phyloP scores from a whole-genome alignment of 2,113 vertebrate species.

The Lagopus muta region DNA sequence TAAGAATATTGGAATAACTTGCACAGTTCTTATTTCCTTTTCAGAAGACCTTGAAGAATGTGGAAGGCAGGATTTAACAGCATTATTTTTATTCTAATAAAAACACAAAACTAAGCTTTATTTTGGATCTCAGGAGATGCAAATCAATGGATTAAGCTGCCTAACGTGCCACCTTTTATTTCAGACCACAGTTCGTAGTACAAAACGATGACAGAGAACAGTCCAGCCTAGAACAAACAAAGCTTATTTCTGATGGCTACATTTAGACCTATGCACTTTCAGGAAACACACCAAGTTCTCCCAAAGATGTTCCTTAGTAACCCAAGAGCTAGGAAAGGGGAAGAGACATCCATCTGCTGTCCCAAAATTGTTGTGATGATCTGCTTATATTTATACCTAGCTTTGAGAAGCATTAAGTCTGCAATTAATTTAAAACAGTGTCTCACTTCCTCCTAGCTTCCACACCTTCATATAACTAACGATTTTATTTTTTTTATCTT shows the following conservation, averaged over 20 bases:
- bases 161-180: rapidly evolving
- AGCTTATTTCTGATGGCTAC: not conserved
- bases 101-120: not conserved
- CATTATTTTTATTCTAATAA: not conserved
- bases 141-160: not conserved
- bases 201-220: not conserved
- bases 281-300: constrained; percentile 11
- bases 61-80: not conserved
- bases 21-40: not conserved
- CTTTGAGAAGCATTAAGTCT: not conserved
- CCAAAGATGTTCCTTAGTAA: not conserved
- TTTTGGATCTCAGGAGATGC: not conserved
- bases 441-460: not conserved
- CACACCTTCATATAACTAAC: not conserved
- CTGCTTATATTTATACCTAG: not conserved
- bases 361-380: not conserved
- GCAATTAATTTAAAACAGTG: not conserved
- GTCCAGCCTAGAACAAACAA: not conserved
- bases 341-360: not conserved
- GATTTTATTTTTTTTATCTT: not conserved
- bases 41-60: rapidly evolving
- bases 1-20: not conserved
- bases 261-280: not conserved
- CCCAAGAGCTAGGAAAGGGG: not conserved
- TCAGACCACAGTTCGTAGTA: not conserved